Evolutionary conservation across 2,113 vertebrate species (phyloP), one percentile per base, ranked within the genome.

Genomic region (Baryphthengus martii): DNA sequence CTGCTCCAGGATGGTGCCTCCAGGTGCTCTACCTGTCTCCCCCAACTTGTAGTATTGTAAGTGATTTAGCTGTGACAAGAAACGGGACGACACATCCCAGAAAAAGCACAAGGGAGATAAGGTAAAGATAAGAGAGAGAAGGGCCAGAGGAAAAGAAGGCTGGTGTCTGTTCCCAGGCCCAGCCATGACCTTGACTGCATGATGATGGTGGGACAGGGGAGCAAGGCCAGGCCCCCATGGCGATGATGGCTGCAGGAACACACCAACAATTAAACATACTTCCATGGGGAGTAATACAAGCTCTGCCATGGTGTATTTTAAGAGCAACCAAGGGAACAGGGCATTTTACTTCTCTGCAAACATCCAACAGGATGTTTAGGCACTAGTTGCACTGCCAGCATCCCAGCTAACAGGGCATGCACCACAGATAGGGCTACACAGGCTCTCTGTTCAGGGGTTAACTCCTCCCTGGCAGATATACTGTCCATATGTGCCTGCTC

Each of bases 161-260:
- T 53, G 49, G 14, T 44, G 58, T n/a, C 3, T 1, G 11, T 47
- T 39, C 13, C 29, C 42, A 70, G 19, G 10, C 11, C 11, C 23
- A 42, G 31, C 26, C 53, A 68, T 5, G 4, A 31, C 9, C 35
- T 65, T 0, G 0, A 17, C 25, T 24, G 75, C 47, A 56, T 0
- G 1, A 31, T 56, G 42, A 56, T 24, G 14, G 45, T 58, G 75
- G 28, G 49, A 73, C 6, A 28, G 26, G 18, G 17, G 7, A 82
- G 29, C 11, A 44, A 75, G 56, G 47, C 56, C 47, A 75, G 28
- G 1, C 20, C 5, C 20, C 66, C 39, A n/a, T 67, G 50, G 49
- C 68, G 18, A 21, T 39, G 40, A 65, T 50, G 33, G 18, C 45
- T 79, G 35, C 13, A 3, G 40, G 17, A 65, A 18, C 29, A 45